Base-by-base conservation (phyloP, 2,888 invertebrate genomes). In the Quadroppia sp. region DNA sequence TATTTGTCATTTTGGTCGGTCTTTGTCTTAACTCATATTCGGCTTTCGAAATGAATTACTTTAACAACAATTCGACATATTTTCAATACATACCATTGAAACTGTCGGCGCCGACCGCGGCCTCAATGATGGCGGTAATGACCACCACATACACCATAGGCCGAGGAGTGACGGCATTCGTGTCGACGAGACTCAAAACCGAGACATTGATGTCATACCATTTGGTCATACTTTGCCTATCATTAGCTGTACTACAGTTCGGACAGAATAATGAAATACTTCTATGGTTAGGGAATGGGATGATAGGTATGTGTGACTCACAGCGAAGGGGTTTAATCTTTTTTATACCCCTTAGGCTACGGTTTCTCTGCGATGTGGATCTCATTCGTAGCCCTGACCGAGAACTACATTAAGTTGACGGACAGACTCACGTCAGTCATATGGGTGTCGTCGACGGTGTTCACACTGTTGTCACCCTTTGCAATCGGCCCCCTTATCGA, bases 381-480 rank as follows among this genome's bases (percentile, higher is more conserved):
- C n/a, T n/a, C n/a, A 45, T 40, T 67, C 17, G 30, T 64, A 11
- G 69, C 73, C 1, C 64, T 67, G n/a, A 45, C 64, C n/a, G 73
- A 73, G 17, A 36, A 67, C 9, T 28, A 42, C 42, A 59, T 59
- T 13, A 59, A 59, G 32, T 15, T 59, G 59, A 59, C 59, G 13
- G 32, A 59, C 59, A 59, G 13, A 15, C 15, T 59, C 11, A 30
- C 28, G 15, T 30, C 59, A 4, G 30, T 59, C 9, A 28, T 59
- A 28, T 7, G 2, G 2, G 3, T 59, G 15, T 1, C 30, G 7
- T 7, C 30, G 1, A 17, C 30, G 9, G 7, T 59, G 15, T 13
- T 59, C 4, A 1, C 25, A 1, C n/a, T 59, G 7, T 1, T 11
- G 11, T 28, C 59, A 59, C 59, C 59, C 2, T 28, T 59, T 15